Evolutionary conservation across 64 coral and sea anemone species (phyloP).

Genomic region (Montipora capricornis): DNA sequence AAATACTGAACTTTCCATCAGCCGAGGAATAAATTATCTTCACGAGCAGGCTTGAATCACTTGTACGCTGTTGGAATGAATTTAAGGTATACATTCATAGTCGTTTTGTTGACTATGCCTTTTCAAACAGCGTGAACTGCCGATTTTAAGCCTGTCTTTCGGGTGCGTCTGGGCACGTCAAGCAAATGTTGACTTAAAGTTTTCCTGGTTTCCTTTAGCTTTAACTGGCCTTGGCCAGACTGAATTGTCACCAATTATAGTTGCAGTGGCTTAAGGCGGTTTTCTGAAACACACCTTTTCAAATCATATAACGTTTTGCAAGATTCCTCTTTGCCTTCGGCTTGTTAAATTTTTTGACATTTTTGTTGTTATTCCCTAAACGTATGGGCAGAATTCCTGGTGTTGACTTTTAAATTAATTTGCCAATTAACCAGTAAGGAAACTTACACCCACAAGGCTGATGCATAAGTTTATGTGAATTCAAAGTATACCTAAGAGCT

Average conservation of each 20-base stretch:
- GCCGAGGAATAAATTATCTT: slow-evolving; percentile 43
- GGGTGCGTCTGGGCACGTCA: not conserved
- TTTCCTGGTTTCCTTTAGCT: not conserved
- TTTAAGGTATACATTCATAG: not conserved
- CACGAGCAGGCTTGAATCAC: not conserved
- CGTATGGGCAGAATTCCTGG: not conserved
- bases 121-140: not conserved
- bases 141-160: not conserved
- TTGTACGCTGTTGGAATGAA: not conserved
- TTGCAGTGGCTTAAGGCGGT: not conserved
- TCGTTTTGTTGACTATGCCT: not conserved
- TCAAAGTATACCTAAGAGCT: no score
- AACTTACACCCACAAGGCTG: not conserved
- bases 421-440: not conserved
- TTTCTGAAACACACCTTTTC: no score
- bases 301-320: no score
- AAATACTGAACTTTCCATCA: slow-evolving; percentile 34
- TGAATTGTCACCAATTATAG: not conserved
- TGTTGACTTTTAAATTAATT: slow-evolving; percentile 22
- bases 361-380: not conserved
- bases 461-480: not conserved
- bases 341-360: not conserved
- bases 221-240: not conserved
- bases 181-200: slow-evolving; percentile 20
- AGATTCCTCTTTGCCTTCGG: no score